Conservation (phyloP, 2,797 vertebrate species). For the Chloroceryle amazona region DNA sequence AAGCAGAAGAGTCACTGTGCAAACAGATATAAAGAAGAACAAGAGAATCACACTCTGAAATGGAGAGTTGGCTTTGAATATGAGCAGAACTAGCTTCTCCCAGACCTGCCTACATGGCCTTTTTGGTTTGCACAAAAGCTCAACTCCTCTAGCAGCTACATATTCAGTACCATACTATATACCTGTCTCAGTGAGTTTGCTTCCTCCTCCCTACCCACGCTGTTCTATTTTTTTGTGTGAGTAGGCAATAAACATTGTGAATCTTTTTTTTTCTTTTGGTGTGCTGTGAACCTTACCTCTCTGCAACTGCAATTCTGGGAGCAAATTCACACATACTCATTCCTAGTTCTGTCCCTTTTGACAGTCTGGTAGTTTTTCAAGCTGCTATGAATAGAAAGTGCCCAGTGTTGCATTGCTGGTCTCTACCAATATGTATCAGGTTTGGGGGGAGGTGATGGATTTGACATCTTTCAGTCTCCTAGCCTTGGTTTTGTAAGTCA, state of each 20-base stretch:
- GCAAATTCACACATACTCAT: neutral
- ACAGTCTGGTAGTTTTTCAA: neutral
- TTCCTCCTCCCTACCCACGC: slow-evolving; percentile 16
- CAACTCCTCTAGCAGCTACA: neutral
- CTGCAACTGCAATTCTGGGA: neutral
- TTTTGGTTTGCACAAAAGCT: neutral
- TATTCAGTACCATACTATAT: neutral
- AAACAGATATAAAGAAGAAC: neutral
- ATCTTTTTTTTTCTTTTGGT: neutral
- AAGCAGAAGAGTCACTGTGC: neutral
- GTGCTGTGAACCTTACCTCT: neutral
- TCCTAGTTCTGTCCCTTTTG: neutral
- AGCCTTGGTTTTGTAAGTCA: neutral
- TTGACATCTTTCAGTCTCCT: accelerated
- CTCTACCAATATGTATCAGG: neutral
- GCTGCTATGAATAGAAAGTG: neutral
- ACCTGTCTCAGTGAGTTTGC: neutral
- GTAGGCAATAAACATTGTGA: neutral
- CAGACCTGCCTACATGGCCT: neutral
- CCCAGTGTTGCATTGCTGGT: neutral
- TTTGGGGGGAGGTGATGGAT: neutral
- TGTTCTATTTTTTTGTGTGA: slow-evolving; percentile 3
- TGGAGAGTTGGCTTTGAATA: neutral
- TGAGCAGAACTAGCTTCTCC: neutral
- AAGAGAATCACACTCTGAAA: neutral